Conservation (phyloP, 2,113 vertebrate species). For the Dromas ardeola region DNA sequence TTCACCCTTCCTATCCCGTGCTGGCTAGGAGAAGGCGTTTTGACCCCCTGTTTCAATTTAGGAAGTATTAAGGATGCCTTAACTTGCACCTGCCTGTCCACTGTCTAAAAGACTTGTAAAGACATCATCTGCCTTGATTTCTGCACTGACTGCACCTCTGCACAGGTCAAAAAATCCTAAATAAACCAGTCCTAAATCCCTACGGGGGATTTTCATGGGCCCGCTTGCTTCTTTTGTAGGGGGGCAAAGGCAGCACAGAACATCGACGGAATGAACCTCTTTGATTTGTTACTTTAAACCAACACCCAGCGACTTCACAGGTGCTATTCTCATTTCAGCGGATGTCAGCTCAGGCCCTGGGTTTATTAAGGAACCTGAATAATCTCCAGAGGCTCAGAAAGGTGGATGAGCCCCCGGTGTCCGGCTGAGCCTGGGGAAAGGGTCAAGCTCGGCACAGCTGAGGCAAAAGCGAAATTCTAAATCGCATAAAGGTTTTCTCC, state of each 20-base stretch:
- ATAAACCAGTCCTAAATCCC: not conserved
- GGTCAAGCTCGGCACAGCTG: accelerated
- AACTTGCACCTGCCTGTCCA: not conserved
- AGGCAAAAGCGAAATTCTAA: not conserved
- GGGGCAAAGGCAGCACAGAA: not conserved
- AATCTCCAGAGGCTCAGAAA: not conserved
- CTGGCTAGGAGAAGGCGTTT: not conserved
- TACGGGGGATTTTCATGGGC: not conserved
- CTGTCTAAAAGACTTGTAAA: not conserved
- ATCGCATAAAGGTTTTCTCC: not conserved
- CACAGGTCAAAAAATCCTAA: not conserved
- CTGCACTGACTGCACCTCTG: not conserved
- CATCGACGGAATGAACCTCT: not conserved
- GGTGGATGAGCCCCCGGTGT: not conserved
- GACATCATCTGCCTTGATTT: not conserved
- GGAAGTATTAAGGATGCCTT: not conserved
- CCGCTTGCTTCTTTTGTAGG: not conserved
- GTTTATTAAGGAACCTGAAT: not conserved
- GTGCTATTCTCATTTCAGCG: not conserved
- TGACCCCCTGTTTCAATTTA: not conserved
- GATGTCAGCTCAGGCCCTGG: not conserved
- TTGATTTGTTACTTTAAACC: not conserved
- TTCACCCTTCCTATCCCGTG: not conserved
- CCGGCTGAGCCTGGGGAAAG: not conserved
- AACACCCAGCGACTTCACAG: not conserved